A percentile compares a stretch with the other conserved stretches of the same genome.
These are phyloP conservation scores for Acrobasis suavella DNA, from an alignment of 2,888 invertebrate species.

Conservation along the genomic window DNA sequence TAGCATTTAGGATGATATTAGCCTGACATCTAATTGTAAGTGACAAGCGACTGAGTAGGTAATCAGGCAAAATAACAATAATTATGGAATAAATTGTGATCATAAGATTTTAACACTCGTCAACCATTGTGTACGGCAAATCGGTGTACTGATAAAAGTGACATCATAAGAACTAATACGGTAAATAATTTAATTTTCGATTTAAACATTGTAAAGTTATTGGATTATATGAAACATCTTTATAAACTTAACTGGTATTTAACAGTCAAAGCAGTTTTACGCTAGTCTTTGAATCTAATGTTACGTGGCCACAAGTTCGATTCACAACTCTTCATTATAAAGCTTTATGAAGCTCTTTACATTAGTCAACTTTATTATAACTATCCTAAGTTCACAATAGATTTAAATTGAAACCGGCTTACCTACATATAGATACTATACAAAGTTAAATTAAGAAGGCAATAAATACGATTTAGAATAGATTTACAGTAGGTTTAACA, in stretches of 20 bases:
- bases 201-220: conserved; percentile 5
- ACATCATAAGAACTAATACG: conserved; percentile 12
- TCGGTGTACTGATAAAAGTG: conserved; percentile 14
- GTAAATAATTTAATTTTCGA: conserved; percentile 1
- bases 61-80: neutral
- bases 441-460: conserved; percentile 58
- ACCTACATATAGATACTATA: conserved; percentile 46
- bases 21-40: neutral
- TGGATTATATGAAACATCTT: conserved; percentile 42
- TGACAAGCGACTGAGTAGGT: conserved; percentile 3
- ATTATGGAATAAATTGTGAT: conserved; percentile 3
- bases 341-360: conserved; percentile 81
- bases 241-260: conserved; percentile 55
- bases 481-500: conserved; percentile 39
- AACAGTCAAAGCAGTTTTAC: conserved; percentile 65
- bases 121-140: neutral
- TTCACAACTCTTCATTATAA: conserved; percentile 82
- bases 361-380: conserved; percentile 66
- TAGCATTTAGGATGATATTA: conserved; percentile 1
- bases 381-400: conserved; percentile 56
- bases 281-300: conserved; percentile 67
- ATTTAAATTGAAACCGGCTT: conserved; percentile 59
- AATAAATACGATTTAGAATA: conserved; percentile 57
- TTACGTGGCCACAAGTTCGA: conserved; percentile 80
- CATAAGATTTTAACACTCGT: conserved; percentile 7